Percentiles rank a stretch among this genome's conserved stretches.
phyloP scores from a whole-genome alignment of 2,113 vertebrate species.

The Felis chaus region DNA sequence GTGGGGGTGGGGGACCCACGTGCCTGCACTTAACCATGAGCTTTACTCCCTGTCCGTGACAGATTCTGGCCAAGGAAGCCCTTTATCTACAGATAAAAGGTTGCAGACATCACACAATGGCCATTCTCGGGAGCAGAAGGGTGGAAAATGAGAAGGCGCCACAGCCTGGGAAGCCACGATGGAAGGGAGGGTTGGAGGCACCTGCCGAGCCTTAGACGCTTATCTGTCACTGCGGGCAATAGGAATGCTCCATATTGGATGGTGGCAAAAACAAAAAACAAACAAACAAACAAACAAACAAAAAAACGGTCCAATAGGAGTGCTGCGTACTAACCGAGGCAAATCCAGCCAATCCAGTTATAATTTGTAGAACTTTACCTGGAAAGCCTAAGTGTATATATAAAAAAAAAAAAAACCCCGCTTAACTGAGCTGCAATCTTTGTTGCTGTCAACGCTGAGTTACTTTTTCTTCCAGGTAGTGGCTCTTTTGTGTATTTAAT shows the following conservation, averaged over 20 bases:
- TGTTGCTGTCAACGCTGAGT: not conserved
- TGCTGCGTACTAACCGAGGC: not conserved
- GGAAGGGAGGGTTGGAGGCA: not conserved
- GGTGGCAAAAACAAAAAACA: too few species aligned
- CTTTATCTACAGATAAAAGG: not conserved
- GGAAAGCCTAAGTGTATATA: not conserved
- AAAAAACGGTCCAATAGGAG: not conserved
- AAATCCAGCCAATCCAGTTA: not conserved
- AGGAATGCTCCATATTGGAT: not conserved
- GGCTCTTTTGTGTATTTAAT: not conserved
- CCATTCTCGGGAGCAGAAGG: not conserved
- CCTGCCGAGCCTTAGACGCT: fast-evolving
- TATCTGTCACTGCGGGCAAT: not conserved
- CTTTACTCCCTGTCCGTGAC: not conserved
- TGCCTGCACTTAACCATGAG: not conserved
- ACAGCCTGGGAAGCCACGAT: not conserved
- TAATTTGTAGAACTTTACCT: not conserved
- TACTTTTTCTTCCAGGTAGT: not conserved
- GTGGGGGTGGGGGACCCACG: not conserved
- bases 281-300: too few species aligned
- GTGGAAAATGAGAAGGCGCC: not conserved
- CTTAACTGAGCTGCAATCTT: not conserved
- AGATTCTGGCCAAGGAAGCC: not conserved
- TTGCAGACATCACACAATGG: fast-evolving
- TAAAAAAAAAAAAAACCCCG: too few species aligned